phyloP scores from a whole-genome alignment of 2,888 invertebrate species.

The Spodoptera exigua region DNA sequence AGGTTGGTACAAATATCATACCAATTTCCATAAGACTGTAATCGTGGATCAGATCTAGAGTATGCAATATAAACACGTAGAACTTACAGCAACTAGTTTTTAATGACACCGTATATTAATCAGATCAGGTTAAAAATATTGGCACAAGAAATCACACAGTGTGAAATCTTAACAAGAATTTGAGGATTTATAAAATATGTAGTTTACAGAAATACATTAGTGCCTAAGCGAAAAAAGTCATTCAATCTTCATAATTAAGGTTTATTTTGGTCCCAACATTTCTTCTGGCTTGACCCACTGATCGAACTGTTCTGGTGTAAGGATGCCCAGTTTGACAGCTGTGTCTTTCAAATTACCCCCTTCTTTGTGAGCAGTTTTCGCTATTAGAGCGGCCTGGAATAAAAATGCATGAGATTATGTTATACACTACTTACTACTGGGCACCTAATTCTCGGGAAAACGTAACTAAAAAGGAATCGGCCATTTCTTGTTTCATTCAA shows the following conservation, averaged over 20 bases:
- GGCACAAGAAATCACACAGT: background rate
- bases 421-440: background rate
- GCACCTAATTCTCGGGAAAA: too few relatives aligned
- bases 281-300: constrained; percentile 97
- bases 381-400: constrained; percentile 95
- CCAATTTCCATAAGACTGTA: too few relatives aligned
- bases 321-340: constrained; percentile 94
- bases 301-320: constrained; percentile 95
- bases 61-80: too few relatives aligned
- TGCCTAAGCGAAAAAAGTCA: constrained; percentile 1
- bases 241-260: background rate
- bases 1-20: too few relatives aligned
- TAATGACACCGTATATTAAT: too few relatives aligned
- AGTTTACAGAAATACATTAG: constrained; percentile 3
- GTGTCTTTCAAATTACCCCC: constrained; percentile 95
- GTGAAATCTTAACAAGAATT: constrained; percentile 2
- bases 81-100: too few relatives aligned
- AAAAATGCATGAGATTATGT: background rate
- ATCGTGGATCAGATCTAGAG: too few relatives aligned
- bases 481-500: too few relatives aligned
- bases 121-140: background rate
- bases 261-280: constrained; percentile 96
- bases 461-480: too few relatives aligned
- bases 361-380: constrained; percentile 98
- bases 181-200: constrained; percentile 5